Conservation (phyloP, 2,797 vertebrate genomes). For the Enteromius radiatus region DNA sequence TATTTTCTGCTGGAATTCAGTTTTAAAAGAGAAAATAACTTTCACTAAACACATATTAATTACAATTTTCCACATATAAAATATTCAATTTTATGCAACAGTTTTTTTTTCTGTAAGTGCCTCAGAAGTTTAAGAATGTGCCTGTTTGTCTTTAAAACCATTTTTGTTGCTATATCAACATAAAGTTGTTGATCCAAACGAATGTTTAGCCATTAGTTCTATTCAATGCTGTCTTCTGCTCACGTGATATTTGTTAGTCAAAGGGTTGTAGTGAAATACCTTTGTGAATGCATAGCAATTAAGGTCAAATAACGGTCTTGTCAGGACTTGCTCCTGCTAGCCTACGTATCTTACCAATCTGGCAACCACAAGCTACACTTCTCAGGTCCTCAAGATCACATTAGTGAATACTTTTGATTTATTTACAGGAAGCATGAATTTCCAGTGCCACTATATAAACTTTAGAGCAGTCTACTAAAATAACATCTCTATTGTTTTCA, state of each 20-base stretch:
- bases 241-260: background rate
- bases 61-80: background rate
- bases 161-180: background rate
- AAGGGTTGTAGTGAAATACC: background rate
- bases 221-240: background rate
- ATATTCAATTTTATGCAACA: background rate
- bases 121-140: background rate
- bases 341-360: background rate
- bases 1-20: background rate
- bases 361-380: background rate
- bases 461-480: conserved; percentile 12
- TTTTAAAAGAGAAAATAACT: conserved; percentile 10
- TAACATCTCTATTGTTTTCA: background rate
- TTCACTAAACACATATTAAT: background rate
- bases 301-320: conserved; percentile 9
- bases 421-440: background rate
- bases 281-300: conserved; percentile 1
- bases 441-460: background rate
- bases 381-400: background rate
- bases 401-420: background rate
- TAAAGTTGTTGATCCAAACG: background rate
- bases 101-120: background rate
- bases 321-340: conserved; percentile 22
- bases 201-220: background rate
- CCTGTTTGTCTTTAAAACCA: background rate